These are phyloP conservation scores for Xylocopa sonorina DNA, from an alignment of 1,140 invertebrate genomes.

Conservation along the genomic window DNA sequence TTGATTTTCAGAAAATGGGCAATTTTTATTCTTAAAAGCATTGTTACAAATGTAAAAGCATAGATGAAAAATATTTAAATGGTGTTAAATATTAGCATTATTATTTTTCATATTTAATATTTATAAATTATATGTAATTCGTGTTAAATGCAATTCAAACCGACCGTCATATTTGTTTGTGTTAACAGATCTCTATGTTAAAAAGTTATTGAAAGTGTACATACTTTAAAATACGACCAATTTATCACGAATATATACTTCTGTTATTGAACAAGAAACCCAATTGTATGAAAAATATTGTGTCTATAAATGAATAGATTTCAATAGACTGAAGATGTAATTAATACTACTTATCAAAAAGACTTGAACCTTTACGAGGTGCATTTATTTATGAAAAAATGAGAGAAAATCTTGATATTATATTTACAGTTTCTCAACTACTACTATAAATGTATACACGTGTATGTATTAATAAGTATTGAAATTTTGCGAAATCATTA, in stretches of 20 bases:
- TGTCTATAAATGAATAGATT: conserved; percentile 45
- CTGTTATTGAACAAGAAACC: not conserved
- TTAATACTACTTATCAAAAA: conserved; percentile 47
- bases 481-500: conserved; percentile 60
- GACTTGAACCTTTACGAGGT: conserved; percentile 67
- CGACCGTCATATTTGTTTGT: not conserved
- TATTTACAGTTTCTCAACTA: conserved; percentile 44
- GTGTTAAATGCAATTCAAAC: conserved; percentile 7
- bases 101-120: conserved; percentile 12
- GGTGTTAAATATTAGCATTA: too few relatives aligned
- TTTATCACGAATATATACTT: not conserved
- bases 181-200: not conserved
- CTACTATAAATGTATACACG: conserved; percentile 38
- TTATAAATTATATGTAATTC: not conserved
- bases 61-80: too few relatives aligned
- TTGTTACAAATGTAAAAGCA: too few relatives aligned
- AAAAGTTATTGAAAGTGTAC: conserved; percentile 3
- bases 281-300: conserved; percentile 23
- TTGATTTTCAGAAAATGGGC: not conserved
- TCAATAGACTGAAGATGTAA: conserved; percentile 55
- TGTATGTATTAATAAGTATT: conserved; percentile 26
- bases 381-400: conserved; percentile 62
- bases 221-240: conserved; percentile 22
- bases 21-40: not conserved
- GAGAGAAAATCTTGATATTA: conserved; percentile 62